These are phyloP conservation scores for Crossocerus cetratus DNA, from an alignment of 2,888 invertebrate species.

Conservation along the genomic window DNA sequence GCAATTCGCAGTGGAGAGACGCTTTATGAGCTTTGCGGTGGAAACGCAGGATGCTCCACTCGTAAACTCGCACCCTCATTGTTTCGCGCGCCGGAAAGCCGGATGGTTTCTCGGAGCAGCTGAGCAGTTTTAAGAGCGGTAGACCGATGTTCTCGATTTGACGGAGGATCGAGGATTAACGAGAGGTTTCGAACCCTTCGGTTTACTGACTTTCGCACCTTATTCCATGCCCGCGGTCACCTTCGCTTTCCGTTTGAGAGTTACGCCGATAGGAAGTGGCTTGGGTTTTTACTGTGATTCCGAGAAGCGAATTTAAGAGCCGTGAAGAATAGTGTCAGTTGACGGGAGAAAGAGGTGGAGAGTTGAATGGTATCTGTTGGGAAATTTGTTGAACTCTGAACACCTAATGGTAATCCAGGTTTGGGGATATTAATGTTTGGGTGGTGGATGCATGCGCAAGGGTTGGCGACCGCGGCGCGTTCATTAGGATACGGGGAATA, in stretches of 20 bases:
- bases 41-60: conserved; percentile 68
- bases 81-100: conserved; percentile 57
- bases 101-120: conserved; percentile 1
- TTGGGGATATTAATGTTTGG: no score
- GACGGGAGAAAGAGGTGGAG: not conserved
- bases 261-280: no score
- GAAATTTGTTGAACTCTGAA: not conserved
- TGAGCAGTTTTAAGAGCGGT: conserved; percentile 48
- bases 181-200: conserved; percentile 58
- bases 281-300: not conserved
- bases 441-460: no score
- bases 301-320: conserved; percentile 12
- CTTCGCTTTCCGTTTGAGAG: no score
- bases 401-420: no score
- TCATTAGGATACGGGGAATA: not conserved
- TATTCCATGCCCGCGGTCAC: not conserved
- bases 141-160: conserved; percentile 40
- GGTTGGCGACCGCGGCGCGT: no score
- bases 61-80: conserved; percentile 69
- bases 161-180: conserved; percentile 60
- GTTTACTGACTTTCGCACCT: conserved; percentile 31
- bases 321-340: not conserved
- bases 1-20: conserved; percentile 33
- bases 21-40: conserved; percentile 69
- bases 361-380: not conserved